Base-by-base conservation (phyloP, 2,797 vertebrate genomes). In the Lycodopsis pacificus region DNA sequence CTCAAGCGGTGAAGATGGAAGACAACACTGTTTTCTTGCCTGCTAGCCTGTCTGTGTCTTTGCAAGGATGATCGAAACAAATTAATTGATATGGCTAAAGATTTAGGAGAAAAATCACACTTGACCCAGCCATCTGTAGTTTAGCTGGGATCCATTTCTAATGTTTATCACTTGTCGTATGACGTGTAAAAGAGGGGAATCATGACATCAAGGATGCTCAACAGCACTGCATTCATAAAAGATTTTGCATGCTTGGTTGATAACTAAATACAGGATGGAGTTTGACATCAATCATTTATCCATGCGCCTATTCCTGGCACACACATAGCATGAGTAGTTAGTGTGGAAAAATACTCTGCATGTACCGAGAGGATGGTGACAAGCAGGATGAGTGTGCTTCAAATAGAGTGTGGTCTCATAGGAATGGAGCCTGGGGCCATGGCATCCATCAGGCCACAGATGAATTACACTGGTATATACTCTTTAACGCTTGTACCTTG, bases 401-500 rank as follows among this genome's bases (percentile, higher is more conserved):
- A 90, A 81, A 90, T 83, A 76, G 70, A 81, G 73, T 66, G 76
- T 69, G 57, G 76, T 90, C 83, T 91, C 84, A 69, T 8, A 76
- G 86, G 87, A 77, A 62, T 38, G 27, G 48, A 83, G 82, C 82
- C 83, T 22, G 38, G 65, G 76, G 85, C 67, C 77, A 71, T 68
- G 27, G 82, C 65, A 79, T 85, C 74, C 85, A 88, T 86, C 84
- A 73, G 69, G 80, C 80, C 83, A 83, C 27, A 77, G 74, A 86
- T 77, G 57, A 85, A 86, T 83, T 76, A 84, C 80, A 65, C 67
- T 73, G 76, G 62, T 34, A 85, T 66, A 73, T 63, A 88, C 72
- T 80, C 59, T 67, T 86, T 56, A 84, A 80, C 86, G 70, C 67
- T 42, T 80, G 38, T 54, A 54, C 42, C 67, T 69, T 89, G 75